Evolutionary conservation across 2,113 vertebrate genomes (phyloP), one percentile per base, ranked within the genome.

Genomic region (Irena cyanogastra): DNA sequence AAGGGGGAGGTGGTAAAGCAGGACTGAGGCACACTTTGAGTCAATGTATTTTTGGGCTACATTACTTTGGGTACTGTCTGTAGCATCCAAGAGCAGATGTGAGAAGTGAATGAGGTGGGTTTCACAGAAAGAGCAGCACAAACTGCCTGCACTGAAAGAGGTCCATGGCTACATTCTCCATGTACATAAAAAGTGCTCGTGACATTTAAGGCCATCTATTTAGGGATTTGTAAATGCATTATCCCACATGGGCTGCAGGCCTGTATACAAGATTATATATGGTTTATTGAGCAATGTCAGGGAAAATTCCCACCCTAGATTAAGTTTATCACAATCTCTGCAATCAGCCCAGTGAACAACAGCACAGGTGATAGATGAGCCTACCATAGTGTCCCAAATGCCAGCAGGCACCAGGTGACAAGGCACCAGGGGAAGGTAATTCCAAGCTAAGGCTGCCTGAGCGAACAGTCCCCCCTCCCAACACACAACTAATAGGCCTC

Each of bases 311-410:
- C 74, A 82, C 21, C 65, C 76, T 44, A 90, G 91, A 95, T 90
- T 86, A 86, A 93, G 86, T 93, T 92, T 78, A 94, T 95, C 94
- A 89, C 68, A 95, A 69, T 91, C 83, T 93, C 90, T 88, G 64
- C 91, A 90, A 79, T 90, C 91, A 91, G 57, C 61, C 49, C 78
- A 52, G 64, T 53, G 90, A 89, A 64, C 71, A 95, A 77, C 56
- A 95, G 88, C 93, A 54, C 10, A 16, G 64, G 69, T 90, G 84
- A 95, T 8, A 66, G 83, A 96, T 86, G 69, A 96, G 87, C 75
- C 88, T 95, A 66, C 83, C 86, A 60, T 18, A 11, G 26, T 15
- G 27, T 72, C 83, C 45, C 3, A 16, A 94, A 90, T 53, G 79
- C 83, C 89, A 95, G 87, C 63, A 92, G 84, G 90, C 39, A 82